phyloP scores from a whole-genome alignment of 2,797 vertebrate species.

The Bucorvus abyssinicus region DNA sequence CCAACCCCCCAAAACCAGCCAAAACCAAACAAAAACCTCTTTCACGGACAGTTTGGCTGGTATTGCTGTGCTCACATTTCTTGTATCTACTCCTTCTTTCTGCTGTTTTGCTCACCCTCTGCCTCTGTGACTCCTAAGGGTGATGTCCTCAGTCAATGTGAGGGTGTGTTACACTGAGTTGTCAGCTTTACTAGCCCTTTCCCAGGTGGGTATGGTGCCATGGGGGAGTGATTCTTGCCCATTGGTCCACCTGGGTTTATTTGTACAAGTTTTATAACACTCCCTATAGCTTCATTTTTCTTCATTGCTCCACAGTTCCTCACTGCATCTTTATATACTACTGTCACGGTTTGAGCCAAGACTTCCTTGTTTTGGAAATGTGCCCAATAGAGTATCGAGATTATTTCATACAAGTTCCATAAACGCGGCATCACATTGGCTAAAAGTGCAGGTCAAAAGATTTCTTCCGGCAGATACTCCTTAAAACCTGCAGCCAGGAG shows the following conservation, averaged over 20 bases:
- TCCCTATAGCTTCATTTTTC: not conserved
- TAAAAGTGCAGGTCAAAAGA: no score
- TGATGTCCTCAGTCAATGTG: not conserved
- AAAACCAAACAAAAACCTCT: not conserved
- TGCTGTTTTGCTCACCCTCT: not conserved
- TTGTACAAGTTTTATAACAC: not conserved
- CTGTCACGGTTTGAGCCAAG: no score
- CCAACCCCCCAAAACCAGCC: not conserved
- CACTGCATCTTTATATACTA: not conserved
- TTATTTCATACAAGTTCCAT: no score
- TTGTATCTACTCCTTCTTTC: not conserved
- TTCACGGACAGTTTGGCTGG: not conserved
- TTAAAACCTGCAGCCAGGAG: no score
- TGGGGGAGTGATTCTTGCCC: not conserved
- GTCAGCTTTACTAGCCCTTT: not conserved
- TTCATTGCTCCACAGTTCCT: not conserved
- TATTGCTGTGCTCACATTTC: not conserved
- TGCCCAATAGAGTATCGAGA: no score
- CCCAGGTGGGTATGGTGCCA: not conserved
- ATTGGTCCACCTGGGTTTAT: not conserved
- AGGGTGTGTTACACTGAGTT: not conserved
- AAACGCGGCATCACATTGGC: no score
- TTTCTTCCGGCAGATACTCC: no score
- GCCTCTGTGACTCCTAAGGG: not conserved
- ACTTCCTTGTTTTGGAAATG: no score